Conservation (phyloP, 1,140 invertebrate species). For the Monomorium pharaonis region DNA sequence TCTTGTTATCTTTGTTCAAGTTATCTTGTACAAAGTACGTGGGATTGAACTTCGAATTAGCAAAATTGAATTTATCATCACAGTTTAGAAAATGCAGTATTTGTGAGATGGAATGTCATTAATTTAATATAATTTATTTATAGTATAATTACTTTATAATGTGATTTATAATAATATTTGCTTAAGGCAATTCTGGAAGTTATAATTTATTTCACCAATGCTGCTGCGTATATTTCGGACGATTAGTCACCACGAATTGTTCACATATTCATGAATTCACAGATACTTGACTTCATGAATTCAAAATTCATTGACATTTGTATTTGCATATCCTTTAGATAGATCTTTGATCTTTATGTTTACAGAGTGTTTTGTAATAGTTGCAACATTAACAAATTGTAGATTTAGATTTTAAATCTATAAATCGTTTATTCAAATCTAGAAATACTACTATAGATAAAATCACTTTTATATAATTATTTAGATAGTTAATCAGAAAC, state of each 20-base stretch:
- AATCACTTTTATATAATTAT: not conserved
- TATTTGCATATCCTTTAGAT: conserved; percentile 34
- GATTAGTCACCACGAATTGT: not conserved
- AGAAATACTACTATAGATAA: not conserved
- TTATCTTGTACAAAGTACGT: not conserved
- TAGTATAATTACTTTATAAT: not conserved
- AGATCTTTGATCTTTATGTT: not conserved
- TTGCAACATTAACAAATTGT: not conserved
- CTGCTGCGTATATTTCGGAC: not conserved
- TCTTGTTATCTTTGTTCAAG: no score
- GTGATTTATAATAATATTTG: not conserved
- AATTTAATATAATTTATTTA: not conserved
- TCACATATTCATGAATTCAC: conserved; percentile 4
- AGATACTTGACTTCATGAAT: conserved; percentile 25
- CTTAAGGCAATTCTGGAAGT: not conserved
- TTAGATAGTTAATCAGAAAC: no score
- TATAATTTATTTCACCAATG: not conserved
- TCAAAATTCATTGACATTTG: conserved; percentile 10
- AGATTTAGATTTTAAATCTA: not conserved
- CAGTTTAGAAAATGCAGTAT: not conserved
- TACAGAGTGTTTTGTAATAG: not conserved
- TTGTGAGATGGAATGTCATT: not conserved
- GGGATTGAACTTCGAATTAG: not conserved
- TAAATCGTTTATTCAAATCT: not conserved
- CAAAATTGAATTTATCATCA: not conserved